Base-by-base conservation (phyloP, 2,888 invertebrate genomes). In the Agonopterix subpropinquella region DNA sequence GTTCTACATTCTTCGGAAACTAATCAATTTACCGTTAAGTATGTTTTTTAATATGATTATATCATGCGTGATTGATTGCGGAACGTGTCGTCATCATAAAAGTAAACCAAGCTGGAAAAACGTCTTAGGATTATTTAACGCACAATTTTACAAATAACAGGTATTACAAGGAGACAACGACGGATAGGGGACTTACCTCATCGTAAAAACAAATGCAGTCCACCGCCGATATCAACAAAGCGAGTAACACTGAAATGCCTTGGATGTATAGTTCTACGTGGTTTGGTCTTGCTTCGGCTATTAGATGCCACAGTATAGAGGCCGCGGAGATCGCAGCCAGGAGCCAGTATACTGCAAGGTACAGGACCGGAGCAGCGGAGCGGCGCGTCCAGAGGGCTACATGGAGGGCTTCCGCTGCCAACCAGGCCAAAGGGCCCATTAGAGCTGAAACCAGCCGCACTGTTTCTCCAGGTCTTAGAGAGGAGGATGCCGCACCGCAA, bases 201-300 rank as follows among this genome's bases (percentile, higher is more conserved):
- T 85, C 86, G 57, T 86, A 87, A 65, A 88, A 87, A 62, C 86
- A 82, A 43, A 81, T 53, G 58, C 78, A 75, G 62, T 88, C 87
- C 41, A 86, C 77, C 41, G 59, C 64, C 48, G 74, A 72, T 55
- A 86, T 69, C 13, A 80, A 48, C 41, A 77, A 54, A 13, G 80
- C 70, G 54, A 84, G 65, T 18, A 76, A 11, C 46, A 70, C 56
- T 13, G 81, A 67, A 18, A 73, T 44, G 41, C 71, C 65, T 53
- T 87, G 80, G 39, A 83, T 61, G 58, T 80, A 86, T 36, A 79
- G 52, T 56, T 82, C 77, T 45, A 85, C 54, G 47, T 77, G 65
- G 41, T 61, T 59, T 1, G 55, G 48, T 3, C 67, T 55, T 13
- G 65, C 56, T 37, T 60, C 71, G 15, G 58, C 56, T 8, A 55